Conservation (phyloP, 1,140 invertebrate genomes). For the Procambarus clarkii region DNA sequence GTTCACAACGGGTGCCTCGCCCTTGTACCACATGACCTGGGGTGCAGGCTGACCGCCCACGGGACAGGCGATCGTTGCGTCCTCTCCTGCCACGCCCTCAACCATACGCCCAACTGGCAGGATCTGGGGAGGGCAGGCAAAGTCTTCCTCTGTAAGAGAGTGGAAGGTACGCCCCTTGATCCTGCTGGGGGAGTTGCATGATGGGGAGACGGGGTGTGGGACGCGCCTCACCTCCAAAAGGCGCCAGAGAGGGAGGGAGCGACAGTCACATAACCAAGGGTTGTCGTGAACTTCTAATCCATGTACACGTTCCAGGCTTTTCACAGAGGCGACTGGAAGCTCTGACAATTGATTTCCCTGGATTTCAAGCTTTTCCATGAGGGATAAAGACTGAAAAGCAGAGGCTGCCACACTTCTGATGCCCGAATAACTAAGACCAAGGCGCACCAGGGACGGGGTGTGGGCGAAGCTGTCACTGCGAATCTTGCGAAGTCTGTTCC, state of each 20-base stretch:
- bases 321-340: constrained; percentile 73
- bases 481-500: constrained; percentile 88
- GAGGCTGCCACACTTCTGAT: constrained; percentile 84
- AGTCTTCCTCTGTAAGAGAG: constrained; percentile 83
- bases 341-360: constrained; percentile 69
- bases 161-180: constrained; percentile 83
- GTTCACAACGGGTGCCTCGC: constrained; percentile 57
- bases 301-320: constrained; percentile 72
- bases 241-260: constrained; percentile 70
- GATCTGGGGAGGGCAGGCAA: constrained; percentile 89
- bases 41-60: constrained; percentile 88
- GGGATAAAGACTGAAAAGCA: constrained; percentile 81
- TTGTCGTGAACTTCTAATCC: constrained; percentile 74
- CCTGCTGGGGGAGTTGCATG: constrained; percentile 83
- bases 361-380: constrained; percentile 69
- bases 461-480: constrained; percentile 84
- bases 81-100: constrained; percentile 87
- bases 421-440: constrained; percentile 89
- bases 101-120: constrained; percentile 85
- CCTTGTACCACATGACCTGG: constrained; percentile 86
- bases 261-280: constrained; percentile 76
- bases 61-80: constrained; percentile 88
- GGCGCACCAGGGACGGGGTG: constrained; percentile 85
- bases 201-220: constrained; percentile 83
- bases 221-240: constrained; percentile 74